These are phyloP conservation scores for Setophaga coronata DNA, from an alignment of 2,113 vertebrate genomes.

Conservation along the genomic window DNA sequence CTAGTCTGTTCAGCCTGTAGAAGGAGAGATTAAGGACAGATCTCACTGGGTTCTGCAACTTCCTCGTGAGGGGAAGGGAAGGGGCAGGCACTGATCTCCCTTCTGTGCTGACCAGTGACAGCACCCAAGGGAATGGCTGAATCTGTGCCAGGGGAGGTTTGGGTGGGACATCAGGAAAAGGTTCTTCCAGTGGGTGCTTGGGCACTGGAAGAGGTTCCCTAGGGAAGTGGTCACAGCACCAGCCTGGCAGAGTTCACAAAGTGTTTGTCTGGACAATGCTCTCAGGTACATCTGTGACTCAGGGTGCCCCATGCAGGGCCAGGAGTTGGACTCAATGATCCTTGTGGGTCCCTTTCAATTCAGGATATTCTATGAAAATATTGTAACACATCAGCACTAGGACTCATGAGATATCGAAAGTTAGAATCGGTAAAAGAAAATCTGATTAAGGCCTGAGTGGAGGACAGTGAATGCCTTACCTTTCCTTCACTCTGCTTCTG, in stretches of 20 bases:
- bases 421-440: not conserved
- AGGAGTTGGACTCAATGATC: not conserved
- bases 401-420: not conserved
- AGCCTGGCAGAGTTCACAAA: not conserved
- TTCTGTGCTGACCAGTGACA: not conserved
- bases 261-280: accelerated
- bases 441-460: not conserved
- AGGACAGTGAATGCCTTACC: not conserved
- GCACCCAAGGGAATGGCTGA: accelerated
- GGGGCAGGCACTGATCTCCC: not conserved
- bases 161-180: not conserved
- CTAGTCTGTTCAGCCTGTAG: not conserved
- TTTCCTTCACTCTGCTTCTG: not conserved
- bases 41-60: accelerated
- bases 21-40: not conserved
- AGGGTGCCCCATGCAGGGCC: too few relatives aligned
- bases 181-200: accelerated
- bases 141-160: not conserved
- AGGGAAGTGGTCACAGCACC: not conserved
- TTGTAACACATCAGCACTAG: not conserved
- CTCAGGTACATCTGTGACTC: not conserved
- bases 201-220: not conserved
- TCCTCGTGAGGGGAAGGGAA: accelerated
- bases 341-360: not conserved
- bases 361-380: not conserved